Evolutionary conservation across 2,797 vertebrate genomes (phyloP), one percentile per base, ranked within the genome.

Genomic region (Graptemys geographica): DNA sequence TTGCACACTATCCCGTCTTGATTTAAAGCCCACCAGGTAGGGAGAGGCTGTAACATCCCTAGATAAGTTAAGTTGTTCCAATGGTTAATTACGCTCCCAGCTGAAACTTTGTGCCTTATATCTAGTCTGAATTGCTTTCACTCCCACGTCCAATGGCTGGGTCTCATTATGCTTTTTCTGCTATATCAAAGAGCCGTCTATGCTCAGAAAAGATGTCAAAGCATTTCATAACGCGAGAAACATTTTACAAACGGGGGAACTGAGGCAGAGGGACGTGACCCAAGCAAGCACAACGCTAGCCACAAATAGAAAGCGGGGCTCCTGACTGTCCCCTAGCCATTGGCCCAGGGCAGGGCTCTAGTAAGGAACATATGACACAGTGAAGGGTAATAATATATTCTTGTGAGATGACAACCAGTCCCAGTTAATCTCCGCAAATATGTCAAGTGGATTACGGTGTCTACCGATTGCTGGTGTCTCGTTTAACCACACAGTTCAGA

Each of bases 301-400:
- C 12, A 19, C 76, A 87, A 79, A 28, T 0, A 7, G 41, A 53
- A 81, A 82, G 62, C 11, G 69, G 57, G 37, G 3, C 16, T 72
- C 28, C 55, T 56, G 55, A 10, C 55, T 51, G 3, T 31, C 31
- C 62, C 15, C 62, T 62, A 27, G 59, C 31, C 12, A 16, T 33
- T 65, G 23, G 53, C 59, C 31, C 11, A 12, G 13, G 27, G 9
- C 31, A 13, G 12, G 31, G 33, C 15, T 16, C 28, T 8, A 2
- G 15, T n/a, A 31, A 65, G 31, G 62, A n/a, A 65, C 33, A 13
- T 28, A n/a, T n/a, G 28, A n/a, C 18, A 23, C 15, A 49, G 37
- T 8, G 21, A 51, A 57, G n/a, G 1, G 0, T 25, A 65, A 76
- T 2, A 1, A 65, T 10, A 65, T n/a, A 65, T 31, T 15, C 15